Conservation (phyloP, 2,888 invertebrate genomes). For the Bombyx huttoni region DNA sequence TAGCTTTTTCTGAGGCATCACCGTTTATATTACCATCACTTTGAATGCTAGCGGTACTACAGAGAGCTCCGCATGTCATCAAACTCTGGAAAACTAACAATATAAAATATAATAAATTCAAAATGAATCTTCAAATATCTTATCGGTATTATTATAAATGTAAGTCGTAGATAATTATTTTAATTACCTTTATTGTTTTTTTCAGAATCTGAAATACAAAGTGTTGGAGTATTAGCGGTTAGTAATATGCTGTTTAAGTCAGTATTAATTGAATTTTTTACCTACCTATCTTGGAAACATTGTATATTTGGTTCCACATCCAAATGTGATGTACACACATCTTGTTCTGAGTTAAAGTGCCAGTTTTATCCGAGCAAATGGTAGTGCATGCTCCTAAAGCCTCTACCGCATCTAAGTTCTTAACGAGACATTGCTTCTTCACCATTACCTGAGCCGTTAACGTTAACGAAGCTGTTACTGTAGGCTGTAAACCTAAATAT, state of each 20-base stretch:
- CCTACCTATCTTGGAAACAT: constrained; percentile 59
- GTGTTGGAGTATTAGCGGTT: not conserved
- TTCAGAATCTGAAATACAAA: constrained; percentile 26
- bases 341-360: constrained; percentile 97
- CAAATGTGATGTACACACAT: constrained; percentile 99
- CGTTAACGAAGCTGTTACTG: constrained; percentile 97
- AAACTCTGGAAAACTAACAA: constrained; percentile 80
- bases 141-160: not conserved
- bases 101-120: not conserved
- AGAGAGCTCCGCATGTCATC: constrained; percentile 91
- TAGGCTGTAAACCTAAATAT: constrained; percentile 85
- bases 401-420: constrained; percentile 98
- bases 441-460: constrained; percentile 99
- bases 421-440: constrained; percentile 96
- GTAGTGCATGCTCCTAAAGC: constrained; percentile 98
- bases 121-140: no score
- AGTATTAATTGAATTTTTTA: not conserved
- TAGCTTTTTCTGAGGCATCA: constrained; percentile 94
- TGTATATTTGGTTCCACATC: constrained; percentile 90
- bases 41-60: constrained; percentile 95
- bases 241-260: not conserved
- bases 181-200: constrained; percentile 29
- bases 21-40: constrained; percentile 83
- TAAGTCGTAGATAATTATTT: constrained; percentile 1
- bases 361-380: constrained; percentile 99